These are phyloP conservation scores for Drosophila affinis DNA, from an alignment of 2,888 invertebrate genomes.

Conservation along the genomic window DNA sequence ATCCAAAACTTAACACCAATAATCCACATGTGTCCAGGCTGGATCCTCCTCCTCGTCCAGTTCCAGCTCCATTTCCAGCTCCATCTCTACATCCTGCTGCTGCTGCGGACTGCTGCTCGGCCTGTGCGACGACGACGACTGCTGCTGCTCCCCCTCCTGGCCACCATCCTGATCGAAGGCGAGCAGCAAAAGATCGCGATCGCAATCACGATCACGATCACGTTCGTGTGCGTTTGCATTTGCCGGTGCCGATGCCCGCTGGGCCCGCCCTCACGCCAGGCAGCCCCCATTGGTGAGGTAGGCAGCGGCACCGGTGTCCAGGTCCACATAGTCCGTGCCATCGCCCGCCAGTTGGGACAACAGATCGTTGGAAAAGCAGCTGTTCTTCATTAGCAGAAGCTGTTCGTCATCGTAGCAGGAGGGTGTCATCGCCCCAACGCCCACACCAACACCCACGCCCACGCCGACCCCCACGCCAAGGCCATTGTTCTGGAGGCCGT, in stretches of 20 bases:
- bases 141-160: constrained; percentile 25
- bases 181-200: constrained; percentile 62
- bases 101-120: constrained; percentile 36
- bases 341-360: constrained; percentile 80
- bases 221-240: constrained; percentile 35
- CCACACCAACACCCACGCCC: constrained; percentile 28
- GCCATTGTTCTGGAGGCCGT: constrained; percentile 46
- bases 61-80: constrained; percentile 43
- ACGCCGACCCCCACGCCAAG: constrained; percentile 34
- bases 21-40: constrained; percentile 69
- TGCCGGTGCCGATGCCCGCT: constrained; percentile 42
- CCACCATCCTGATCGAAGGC: constrained; percentile 52
- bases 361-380: constrained; percentile 79
- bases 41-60: constrained; percentile 57
- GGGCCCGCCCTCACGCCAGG: constrained; percentile 81
- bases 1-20: constrained; percentile 61
- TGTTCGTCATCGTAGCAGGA: constrained; percentile 80
- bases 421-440: constrained; percentile 70
- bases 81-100: constrained; percentile 36
- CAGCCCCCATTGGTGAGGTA: constrained; percentile 83
- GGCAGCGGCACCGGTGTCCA: constrained; percentile 82
- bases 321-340: constrained; percentile 83
- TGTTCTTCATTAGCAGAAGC: constrained; percentile 81
- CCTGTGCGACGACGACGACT: constrained; percentile 2
- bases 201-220: constrained; percentile 10